Conservation (phyloP, 1,140 invertebrate species). For the Trichonephila clavipes region DNA sequence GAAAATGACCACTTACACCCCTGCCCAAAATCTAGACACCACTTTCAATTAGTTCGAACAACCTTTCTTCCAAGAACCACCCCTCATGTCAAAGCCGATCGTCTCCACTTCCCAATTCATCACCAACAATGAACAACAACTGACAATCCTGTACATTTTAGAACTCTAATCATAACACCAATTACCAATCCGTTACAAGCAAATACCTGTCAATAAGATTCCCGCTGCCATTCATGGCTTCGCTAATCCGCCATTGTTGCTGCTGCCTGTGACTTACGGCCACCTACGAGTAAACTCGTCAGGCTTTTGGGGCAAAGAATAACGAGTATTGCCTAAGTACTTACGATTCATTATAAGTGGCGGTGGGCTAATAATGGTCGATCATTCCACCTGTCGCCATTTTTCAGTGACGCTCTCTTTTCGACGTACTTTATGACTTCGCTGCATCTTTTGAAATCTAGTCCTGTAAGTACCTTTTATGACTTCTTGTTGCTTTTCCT, state of each 20-base stretch:
- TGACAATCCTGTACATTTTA: too few species aligned
- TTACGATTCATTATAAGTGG: background rate
- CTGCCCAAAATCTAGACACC: background rate
- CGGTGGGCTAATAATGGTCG: background rate
- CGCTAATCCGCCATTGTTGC: background rate
- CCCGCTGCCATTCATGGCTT: background rate
- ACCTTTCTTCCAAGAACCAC: background rate
- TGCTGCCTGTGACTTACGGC: background rate
- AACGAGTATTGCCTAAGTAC: background rate
- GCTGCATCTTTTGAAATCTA: background rate
- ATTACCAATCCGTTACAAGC: conserved; percentile 15
- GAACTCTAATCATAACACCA: background rate
- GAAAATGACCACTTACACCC: too few species aligned
- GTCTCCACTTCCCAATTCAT: background rate
- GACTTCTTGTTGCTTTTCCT: background rate
- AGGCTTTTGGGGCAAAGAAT: background rate
- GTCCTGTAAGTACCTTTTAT: background rate
- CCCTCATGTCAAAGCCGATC: background rate
- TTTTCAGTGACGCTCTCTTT: background rate
- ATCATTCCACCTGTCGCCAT: background rate
- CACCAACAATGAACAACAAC: background rate
- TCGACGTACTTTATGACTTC: background rate
- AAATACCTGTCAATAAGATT: conserved; percentile 28
- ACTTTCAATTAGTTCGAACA: background rate
- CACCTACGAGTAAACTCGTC: background rate